Percentiles rank a stretch among this genome's conserved stretches.
phyloP scores from a whole-genome alignment of 2,888 invertebrate species.

The Andrena chrysosceles region DNA sequence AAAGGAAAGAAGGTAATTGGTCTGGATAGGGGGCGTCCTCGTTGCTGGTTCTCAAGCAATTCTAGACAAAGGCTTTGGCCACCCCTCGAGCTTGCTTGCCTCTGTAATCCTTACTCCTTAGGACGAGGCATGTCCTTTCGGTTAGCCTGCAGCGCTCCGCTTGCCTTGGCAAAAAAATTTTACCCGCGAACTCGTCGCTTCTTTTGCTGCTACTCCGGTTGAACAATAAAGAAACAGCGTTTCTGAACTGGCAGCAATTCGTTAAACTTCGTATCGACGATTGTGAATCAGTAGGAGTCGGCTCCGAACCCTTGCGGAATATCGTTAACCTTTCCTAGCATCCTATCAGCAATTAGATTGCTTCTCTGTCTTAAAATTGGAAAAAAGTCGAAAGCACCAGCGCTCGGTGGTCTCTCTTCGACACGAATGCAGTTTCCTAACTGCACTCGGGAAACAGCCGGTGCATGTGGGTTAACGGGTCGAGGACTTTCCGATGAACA shows the following conservation, averaged over 20 bases:
- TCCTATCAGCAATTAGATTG: background rate
- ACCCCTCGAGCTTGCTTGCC: constrained; percentile 58
- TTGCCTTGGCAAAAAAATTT: constrained; percentile 41
- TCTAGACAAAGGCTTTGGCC: constrained; percentile 73
- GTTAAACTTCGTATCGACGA: background rate
- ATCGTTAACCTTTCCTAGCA: too few relatives aligned
- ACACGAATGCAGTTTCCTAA: constrained; percentile 50
- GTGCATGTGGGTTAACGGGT: constrained; percentile 61
- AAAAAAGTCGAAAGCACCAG: constrained; percentile 7
- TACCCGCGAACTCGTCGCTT: background rate
- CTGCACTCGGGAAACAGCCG: constrained; percentile 46
- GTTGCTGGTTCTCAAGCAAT: constrained; percentile 75
- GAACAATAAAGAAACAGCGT: background rate
- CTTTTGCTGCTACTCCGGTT: background rate
- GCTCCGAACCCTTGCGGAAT: background rate
- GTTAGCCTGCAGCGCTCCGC: constrained; percentile 36
- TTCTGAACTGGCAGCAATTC: background rate
- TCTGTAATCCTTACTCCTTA: constrained; percentile 74
- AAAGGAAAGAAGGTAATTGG: constrained; percentile 71
- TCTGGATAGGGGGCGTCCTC: constrained; percentile 63
- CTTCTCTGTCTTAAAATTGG: constrained; percentile 40
- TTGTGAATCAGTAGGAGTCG: background rate
- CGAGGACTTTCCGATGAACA: constrained; percentile 63
- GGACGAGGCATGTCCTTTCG: constrained; percentile 56
- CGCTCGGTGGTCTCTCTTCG: constrained; percentile 29